phyloP scores from a whole-genome alignment of 2,888 invertebrate genomes.

The Mayetiola destructor region DNA sequence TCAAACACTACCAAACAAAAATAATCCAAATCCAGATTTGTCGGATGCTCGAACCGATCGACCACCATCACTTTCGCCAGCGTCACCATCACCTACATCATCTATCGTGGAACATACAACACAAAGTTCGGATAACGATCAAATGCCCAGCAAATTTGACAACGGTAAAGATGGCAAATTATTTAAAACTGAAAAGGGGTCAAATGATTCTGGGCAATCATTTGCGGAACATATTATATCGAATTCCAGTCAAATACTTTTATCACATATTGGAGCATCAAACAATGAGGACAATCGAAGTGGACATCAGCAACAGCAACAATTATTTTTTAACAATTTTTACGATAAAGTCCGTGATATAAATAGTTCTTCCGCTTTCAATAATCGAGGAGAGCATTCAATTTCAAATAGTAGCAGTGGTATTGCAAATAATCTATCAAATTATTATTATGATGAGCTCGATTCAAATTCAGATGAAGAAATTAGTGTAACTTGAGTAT shows the following conservation, averaged over 20 bases:
- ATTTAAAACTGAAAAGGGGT: constrained; percentile 1
- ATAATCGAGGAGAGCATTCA: constrained; percentile 1
- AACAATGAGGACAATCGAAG: constrained; percentile 3
- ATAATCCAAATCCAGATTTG: constrained; percentile 88
- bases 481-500: constrained; percentile 78
- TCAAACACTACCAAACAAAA: constrained; percentile 90
- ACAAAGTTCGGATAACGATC: constrained; percentile 13
- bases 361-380: neutral
- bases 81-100: constrained; percentile 11
- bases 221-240: neutral
- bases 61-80: constrained; percentile 45
- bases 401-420: neutral
- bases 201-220: neutral
- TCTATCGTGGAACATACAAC: neutral
- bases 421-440: constrained; percentile 20
- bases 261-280: neutral
- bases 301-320: neutral
- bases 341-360: constrained; percentile 20
- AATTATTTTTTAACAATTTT: constrained; percentile 21
- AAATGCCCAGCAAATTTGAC: neutral
- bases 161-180: neutral
- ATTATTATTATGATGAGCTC: constrained; percentile 33
- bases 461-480: constrained; percentile 55
- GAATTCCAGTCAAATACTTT: neutral
- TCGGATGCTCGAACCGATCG: constrained; percentile 79